A percentile compares a stretch with the other conserved stretches of the same genome.
These are phyloP conservation scores for Medauroidea extradentata DNA, from an alignment of 1,140 invertebrate genomes.

Conservation along the genomic window DNA sequence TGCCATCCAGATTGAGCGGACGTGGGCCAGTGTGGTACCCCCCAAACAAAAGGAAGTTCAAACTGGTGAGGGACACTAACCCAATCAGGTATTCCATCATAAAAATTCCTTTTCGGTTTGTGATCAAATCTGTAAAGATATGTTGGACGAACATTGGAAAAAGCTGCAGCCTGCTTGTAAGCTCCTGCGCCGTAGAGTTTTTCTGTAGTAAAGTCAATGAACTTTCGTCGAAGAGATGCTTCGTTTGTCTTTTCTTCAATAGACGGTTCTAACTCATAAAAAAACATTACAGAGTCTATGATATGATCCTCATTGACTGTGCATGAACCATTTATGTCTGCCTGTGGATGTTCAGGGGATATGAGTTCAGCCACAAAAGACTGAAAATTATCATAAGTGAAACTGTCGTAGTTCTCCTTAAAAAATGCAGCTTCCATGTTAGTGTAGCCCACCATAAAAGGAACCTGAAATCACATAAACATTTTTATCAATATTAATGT, in stretches of 20 bases:
- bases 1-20: slow-evolving; percentile 55
- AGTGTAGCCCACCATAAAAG: slow-evolving; percentile 59
- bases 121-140: slow-evolving; percentile 72
- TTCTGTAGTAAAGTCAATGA: slow-evolving; percentile 66
- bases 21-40: slow-evolving; percentile 60
- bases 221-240: slow-evolving; percentile 51
- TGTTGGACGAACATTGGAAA: slow-evolving; percentile 38
- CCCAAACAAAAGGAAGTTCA: slow-evolving; percentile 73
- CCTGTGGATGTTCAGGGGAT: slow-evolving; percentile 39
- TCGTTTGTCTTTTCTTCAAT: slow-evolving; percentile 38
- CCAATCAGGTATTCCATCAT: slow-evolving; percentile 56
- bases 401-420: too few species aligned
- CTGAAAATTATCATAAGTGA: too few species aligned
- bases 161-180: slow-evolving; percentile 50
- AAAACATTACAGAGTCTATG: slow-evolving; percentile 66
- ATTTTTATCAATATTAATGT: too few species aligned
- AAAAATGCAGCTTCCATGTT: slow-evolving; percentile 68
- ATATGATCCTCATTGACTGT: slow-evolving; percentile 62
- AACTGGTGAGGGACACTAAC: slow-evolving; percentile 71
- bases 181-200: slow-evolving; percentile 66
- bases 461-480: too few species aligned
- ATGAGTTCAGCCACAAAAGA: too few species aligned
- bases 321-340: slow-evolving; percentile 56
- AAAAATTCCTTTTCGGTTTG: slow-evolving; percentile 48
- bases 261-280: slow-evolving; percentile 48